These are phyloP conservation scores for Zygothrica quintamaculata DNA, from an alignment of 2,888 invertebrate genomes.

Conservation along the genomic window DNA sequence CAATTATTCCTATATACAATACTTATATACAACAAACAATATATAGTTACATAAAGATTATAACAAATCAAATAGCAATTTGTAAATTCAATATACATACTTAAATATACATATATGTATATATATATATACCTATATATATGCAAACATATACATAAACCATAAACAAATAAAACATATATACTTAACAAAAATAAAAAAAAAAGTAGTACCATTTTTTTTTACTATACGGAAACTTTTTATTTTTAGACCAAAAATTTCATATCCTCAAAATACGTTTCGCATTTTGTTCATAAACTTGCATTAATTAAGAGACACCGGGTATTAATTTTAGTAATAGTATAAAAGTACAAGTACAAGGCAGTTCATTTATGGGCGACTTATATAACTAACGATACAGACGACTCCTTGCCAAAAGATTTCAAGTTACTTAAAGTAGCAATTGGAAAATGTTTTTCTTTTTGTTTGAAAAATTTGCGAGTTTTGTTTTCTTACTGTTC, in stretches of 20 bases:
- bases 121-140: constrained; percentile 32
- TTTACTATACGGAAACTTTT: constrained; percentile 45
- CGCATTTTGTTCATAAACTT: constrained; percentile 39
- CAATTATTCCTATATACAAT: constrained; percentile 83
- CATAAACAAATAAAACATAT: constrained; percentile 53
- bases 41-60: constrained; percentile 43
- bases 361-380: constrained; percentile 55
- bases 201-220: constrained; percentile 30
- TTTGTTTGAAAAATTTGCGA: constrained; percentile 39
- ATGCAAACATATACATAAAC: constrained; percentile 32
- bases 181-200: constrained; percentile 72
- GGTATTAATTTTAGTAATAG: constrained; percentile 6
- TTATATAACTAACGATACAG: constrained; percentile 49
- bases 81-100: constrained; percentile 70
- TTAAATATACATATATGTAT: constrained; percentile 32
- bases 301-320: constrained; percentile 37
- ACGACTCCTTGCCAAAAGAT: constrained; percentile 24
- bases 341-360: constrained; percentile 66
- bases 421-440: constrained; percentile 49
- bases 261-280: background rate
- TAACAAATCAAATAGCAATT: constrained; percentile 65
- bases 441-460: constrained; percentile 22
- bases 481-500: too few relatives aligned
- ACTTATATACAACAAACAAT: constrained; percentile 69
- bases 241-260: constrained; percentile 37